Evolutionary conservation across 2,888 invertebrate species (phyloP).

Genomic region (Charanyca ferruginea): DNA sequence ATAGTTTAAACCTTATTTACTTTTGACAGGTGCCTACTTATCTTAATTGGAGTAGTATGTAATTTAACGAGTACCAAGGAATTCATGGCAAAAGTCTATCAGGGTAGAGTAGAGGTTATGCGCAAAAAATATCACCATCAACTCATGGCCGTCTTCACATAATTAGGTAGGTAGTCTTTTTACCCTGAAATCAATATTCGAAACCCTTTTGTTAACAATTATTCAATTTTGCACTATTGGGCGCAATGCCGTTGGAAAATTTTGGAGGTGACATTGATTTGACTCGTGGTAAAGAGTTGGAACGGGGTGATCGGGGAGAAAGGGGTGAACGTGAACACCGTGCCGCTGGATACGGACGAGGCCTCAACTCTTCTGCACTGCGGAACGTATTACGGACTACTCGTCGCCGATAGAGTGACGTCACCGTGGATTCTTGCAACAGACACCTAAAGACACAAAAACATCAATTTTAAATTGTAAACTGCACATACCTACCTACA

Average conservation of each 20-base stretch:
- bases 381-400: slow-evolving; percentile 79
- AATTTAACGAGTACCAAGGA: too few species aligned
- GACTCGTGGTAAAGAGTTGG: slow-evolving; percentile 79
- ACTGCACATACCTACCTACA: too few species aligned
- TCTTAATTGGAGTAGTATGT: too few species aligned
- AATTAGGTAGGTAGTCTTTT: slow-evolving; percentile 22
- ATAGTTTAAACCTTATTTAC: too few species aligned
- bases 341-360: slow-evolving; percentile 77
- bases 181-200: slow-evolving; percentile 16
- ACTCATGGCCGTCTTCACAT: slow-evolving; percentile 1
- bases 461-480: too few species aligned
- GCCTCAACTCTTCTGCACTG: slow-evolving; percentile 84
- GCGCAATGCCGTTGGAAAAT: slow-evolving; percentile 68
- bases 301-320: slow-evolving; percentile 73
- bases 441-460: slow-evolving; percentile 77
- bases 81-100: slow-evolving; percentile 12
- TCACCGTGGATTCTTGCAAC: slow-evolving; percentile 82
- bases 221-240: slow-evolving; percentile 54
- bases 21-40: too few species aligned
- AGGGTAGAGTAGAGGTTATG: slow-evolving; percentile 14
- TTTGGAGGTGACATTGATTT: slow-evolving; percentile 78
- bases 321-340: slow-evolving; percentile 68
- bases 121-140: not conserved
- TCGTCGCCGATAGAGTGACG: slow-evolving; percentile 81
- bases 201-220: slow-evolving; percentile 20